phyloP scores from a whole-genome alignment of 2,113 vertebrate genomes.

The Alethe diademata region DNA sequence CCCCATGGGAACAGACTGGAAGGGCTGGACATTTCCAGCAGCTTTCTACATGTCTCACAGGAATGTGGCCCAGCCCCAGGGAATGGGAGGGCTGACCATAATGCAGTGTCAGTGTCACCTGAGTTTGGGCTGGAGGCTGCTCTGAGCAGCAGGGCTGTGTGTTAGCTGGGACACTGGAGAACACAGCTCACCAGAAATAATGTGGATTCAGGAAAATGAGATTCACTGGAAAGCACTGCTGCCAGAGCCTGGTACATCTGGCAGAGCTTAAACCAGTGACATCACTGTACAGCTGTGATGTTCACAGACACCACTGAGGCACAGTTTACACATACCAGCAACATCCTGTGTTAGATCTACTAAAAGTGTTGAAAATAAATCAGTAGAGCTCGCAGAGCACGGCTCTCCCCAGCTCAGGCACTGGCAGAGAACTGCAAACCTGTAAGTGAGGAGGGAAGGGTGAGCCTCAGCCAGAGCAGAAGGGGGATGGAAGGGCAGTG shows the following conservation, averaged over 20 bases:
- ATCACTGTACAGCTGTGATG: background rate
- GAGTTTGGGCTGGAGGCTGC: background rate
- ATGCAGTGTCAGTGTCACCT: rapidly evolving
- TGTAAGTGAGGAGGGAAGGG: background rate
- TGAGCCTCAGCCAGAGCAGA: background rate
- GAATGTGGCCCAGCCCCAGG: background rate
- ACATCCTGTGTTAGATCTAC: background rate
- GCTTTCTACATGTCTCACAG: rapidly evolving
- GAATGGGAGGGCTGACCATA: rapidly evolving
- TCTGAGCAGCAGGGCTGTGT: background rate
- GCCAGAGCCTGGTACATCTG: background rate
- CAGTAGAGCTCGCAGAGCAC: background rate
- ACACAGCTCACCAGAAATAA: background rate
- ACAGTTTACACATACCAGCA: background rate
- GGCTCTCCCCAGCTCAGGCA: background rate
- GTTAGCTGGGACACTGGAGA: background rate
- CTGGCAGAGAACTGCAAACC: background rate
- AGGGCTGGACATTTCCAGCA: background rate
- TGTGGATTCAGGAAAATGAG: background rate
- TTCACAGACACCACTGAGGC: background rate
- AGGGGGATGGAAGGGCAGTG: background rate
- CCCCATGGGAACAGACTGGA: background rate
- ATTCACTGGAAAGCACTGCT: background rate
- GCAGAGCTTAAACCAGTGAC: background rate
- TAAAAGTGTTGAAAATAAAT: background rate